These are phyloP conservation scores for Phataginus tetradactyla DNA, from an alignment of 2,797 vertebrate genomes.

Conservation along the genomic window DNA sequence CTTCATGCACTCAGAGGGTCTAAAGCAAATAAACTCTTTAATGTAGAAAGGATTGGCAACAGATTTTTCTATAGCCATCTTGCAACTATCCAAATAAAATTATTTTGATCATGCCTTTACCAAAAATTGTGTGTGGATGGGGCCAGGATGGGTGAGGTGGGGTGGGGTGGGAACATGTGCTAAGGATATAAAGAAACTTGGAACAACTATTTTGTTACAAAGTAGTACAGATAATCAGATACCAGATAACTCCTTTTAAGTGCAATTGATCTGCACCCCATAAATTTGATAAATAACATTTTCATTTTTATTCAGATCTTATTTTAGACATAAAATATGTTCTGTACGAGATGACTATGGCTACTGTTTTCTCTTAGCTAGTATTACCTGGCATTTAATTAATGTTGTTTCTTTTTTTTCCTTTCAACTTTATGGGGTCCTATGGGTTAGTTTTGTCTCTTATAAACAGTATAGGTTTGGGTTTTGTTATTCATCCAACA, in stretches of 20 bases:
- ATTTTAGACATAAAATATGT: background rate
- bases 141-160: background rate
- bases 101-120: background rate
- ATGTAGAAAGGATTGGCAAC: background rate
- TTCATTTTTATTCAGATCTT: background rate
- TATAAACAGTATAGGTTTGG: background rate
- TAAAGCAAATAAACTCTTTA: background rate
- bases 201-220: background rate
- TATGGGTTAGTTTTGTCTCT: constrained; percentile 34
- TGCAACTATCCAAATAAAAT: background rate
- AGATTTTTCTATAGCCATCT: background rate
- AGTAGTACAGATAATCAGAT: background rate
- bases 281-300: background rate
- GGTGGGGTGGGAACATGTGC: background rate
- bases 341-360: background rate
- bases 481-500: background rate
- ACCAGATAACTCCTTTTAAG: background rate
- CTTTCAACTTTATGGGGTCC: background rate
- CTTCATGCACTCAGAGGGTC: background rate
- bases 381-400: background rate
- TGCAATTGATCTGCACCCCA: background rate
- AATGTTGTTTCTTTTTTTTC: background rate
- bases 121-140: background rate
- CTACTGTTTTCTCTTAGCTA: background rate
- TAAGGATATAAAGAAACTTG: background rate